Base-by-base conservation (phyloP, 2,888 invertebrate species). In the Microplitis manilae region DNA sequence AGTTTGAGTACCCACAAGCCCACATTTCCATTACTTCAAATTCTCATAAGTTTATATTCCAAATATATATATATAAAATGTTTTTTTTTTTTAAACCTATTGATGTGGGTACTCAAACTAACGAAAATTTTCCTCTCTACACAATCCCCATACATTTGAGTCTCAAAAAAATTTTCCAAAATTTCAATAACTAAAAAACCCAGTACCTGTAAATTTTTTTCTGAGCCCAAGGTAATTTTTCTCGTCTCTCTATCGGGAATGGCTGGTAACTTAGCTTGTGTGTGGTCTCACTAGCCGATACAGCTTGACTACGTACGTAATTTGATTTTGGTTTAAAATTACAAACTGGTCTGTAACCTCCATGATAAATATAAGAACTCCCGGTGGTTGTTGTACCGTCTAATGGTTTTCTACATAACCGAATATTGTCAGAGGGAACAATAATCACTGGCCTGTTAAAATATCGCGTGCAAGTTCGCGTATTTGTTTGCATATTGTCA, bases 241-340 rank as follows among this genome's bases (percentile, higher is more conserved):
- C 88, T 75, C 82, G 87, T 68, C 84, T 83, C 1, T 77, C 78
- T n/a, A 88, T 77, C 17, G 79, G 77, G 76, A 87, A 84, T 1
- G 90, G 89, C 75, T 87, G 87, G 79, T 86, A 90, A 67, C 90
- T 90, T 67, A 90, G 78, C 75, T 87, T 90, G 30, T 89, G 87
- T 0, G 90, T 89, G 1, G 90, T 90, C 2, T 87, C 86, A 6
- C 84, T 83, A 2, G 83, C 75, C 1, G 87, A 78, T 8, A 86
- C 84, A 15, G 84, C 83, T 0, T 77, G 81, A 0, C 90, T 86
- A n/a, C 84, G 85, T 68, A 81, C 81, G 74, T 90, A 90, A 38
- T 82, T 83, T 17, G 75, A 73, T 4, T 78, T 30, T 0, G 90
- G 90, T 74, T 88, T 90, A 77, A 85, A 90, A 78, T 85, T 90